Conservation (phyloP, 1,140 invertebrate species). For the Drosophila fuyamai region DNA sequence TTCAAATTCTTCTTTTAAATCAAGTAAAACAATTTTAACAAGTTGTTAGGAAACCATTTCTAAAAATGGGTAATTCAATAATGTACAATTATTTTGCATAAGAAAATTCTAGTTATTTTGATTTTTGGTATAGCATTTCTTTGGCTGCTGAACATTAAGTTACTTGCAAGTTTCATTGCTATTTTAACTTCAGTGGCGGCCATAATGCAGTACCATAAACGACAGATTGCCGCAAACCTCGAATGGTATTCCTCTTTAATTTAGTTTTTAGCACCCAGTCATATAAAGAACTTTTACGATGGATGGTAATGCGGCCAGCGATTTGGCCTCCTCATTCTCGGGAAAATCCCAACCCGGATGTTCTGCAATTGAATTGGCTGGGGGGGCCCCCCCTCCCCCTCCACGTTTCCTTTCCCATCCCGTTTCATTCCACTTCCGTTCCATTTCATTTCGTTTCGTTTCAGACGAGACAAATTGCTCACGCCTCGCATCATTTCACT, state of each 20-base stretch:
- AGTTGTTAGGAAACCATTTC: too few relatives aligned
- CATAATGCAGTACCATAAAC: not conserved
- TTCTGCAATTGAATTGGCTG: conserved; percentile 19
- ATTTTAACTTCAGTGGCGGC: not conserved
- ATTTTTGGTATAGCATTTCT: too few relatives aligned
- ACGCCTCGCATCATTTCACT: conserved; percentile 67
- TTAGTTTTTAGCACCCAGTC: conserved; percentile 27
- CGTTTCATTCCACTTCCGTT: conserved; percentile 20
- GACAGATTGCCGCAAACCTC: not conserved
- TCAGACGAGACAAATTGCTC: conserved; percentile 65
- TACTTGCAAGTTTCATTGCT: not conserved
- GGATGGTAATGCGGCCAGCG: conserved; percentile 42
- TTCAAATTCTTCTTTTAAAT: too few relatives aligned
- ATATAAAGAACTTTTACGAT: conserved; percentile 37
- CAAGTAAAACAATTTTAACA: too few relatives aligned
- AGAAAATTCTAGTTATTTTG: too few relatives aligned
- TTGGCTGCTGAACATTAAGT: too few relatives aligned
- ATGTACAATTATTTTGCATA: too few relatives aligned
- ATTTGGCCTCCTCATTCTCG: conserved; percentile 13
- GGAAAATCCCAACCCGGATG: conserved; percentile 4
- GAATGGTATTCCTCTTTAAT: conserved; percentile 30
- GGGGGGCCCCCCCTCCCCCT: not conserved
- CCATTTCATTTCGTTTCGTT: conserved; percentile 42
- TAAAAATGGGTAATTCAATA: not conserved
- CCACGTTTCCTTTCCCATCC: not conserved